phyloP scores from a whole-genome alignment of 2,113 vertebrate species.

The Tiliqua scincoides region DNA sequence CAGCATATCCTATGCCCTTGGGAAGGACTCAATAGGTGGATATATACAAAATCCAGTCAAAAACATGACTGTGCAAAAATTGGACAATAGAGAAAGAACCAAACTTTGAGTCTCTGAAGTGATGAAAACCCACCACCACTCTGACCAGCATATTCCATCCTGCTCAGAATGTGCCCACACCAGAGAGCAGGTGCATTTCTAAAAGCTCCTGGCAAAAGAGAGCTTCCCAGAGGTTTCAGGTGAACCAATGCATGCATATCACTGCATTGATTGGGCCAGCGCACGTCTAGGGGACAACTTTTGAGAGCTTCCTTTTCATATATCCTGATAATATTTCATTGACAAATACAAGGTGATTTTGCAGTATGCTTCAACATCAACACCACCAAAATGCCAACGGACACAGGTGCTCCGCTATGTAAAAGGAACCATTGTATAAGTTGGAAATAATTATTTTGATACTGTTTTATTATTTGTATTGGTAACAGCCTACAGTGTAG shows the following conservation, averaged over 20 bases:
- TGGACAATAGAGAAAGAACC: no score
- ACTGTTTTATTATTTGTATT: no score
- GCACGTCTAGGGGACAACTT: no score
- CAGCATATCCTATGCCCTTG: no score
- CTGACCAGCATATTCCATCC: background rate
- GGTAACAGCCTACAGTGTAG: no score
- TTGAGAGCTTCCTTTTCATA: background rate
- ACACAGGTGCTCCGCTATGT: background rate
- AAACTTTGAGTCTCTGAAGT: no score
- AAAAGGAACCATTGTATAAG: background rate
- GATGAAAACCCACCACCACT: background rate
- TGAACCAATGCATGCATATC: no score
- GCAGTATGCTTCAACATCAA: background rate
- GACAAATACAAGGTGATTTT: background rate
- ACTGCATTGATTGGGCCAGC: no score
- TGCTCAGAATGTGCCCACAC: background rate
- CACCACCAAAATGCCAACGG: background rate
- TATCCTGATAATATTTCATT: background rate
- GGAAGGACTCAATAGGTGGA: no score
- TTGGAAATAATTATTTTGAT: no score
- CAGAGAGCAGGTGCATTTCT: background rate
- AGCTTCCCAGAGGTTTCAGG: background rate
- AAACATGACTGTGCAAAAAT: no score
- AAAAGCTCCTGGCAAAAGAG: background rate
- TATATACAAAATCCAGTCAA: no score